Percentiles rank a stretch among this genome's conserved stretches.
Conservation (phyloP, 2,888 invertebrate species). For the Leucophora obtusa region DNA sequence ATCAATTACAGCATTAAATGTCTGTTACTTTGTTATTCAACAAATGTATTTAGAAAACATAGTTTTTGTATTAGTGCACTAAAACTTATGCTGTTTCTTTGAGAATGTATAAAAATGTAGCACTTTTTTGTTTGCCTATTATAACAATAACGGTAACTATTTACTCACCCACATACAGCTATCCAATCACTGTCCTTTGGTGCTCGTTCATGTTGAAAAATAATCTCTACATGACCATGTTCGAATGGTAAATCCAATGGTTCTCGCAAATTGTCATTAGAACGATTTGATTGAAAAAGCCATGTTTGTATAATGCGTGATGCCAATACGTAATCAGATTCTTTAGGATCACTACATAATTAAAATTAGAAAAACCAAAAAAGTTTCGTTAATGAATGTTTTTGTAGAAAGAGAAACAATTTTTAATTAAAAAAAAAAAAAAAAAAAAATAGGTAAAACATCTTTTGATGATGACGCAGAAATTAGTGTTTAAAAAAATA, state of each 20-base stretch:
- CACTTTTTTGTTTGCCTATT: no score
- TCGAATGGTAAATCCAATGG: conserved; percentile 77
- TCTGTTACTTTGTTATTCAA: no score
- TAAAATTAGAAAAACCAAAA: conserved; percentile 1
- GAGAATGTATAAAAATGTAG: no score
- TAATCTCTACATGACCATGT: conserved; percentile 78
- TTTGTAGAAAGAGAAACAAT: background rate
- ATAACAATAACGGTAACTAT: background rate
- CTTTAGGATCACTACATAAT: conserved; percentile 73
- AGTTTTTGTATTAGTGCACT: no score
- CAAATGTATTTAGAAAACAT: no score
- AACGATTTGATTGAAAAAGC: conserved; percentile 78
- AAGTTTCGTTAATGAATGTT: background rate
- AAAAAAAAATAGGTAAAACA: background rate
- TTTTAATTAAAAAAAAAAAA: conserved; percentile 13
- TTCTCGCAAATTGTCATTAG: conserved; percentile 76
- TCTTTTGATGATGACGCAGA: background rate
- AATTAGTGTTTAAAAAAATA: no score
- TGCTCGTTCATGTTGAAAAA: conserved; percentile 77
- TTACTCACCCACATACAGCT: conserved; percentile 77
- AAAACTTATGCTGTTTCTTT: no score
- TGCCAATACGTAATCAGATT: conserved; percentile 77
- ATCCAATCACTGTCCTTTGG: conserved; percentile 76
- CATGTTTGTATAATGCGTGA: conserved; percentile 78
- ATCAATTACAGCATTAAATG: no score